A percentile compares a stretch with the other conserved stretches of the same genome.
phyloP scores from a whole-genome alignment of 2,797 vertebrate species.

The Alosa sapidissima region DNA sequence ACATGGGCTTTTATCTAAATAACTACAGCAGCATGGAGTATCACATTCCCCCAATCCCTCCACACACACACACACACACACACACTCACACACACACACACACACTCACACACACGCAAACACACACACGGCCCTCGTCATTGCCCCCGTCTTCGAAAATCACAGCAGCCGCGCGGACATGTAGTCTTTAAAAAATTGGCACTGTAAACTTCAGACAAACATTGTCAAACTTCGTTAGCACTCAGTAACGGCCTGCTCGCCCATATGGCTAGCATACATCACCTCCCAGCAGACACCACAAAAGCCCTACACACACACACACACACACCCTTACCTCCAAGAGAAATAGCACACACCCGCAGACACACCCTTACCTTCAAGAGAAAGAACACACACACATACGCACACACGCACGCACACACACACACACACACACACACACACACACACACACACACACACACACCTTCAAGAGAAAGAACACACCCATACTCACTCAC shows the following conservation, averaged over 20 bases:
- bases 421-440: not conserved
- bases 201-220: slow-evolving; percentile 69
- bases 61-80: slow-evolving; percentile 37
- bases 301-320: not conserved
- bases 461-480: not conserved
- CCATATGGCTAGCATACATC: slow-evolving; percentile 67
- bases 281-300: slow-evolving; percentile 2
- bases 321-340: not conserved
- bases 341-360: not conserved
- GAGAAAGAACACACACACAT: not conserved
- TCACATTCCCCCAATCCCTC: slow-evolving; percentile 58
- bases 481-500: not conserved
- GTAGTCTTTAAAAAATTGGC: slow-evolving; percentile 63
- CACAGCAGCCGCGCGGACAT: slow-evolving; percentile 63
- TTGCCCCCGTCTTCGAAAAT: slow-evolving; percentile 56
- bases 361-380: not conserved
- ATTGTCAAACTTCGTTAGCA: slow-evolving; percentile 72
- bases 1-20: slow-evolving; percentile 75
- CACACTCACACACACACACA: slow-evolving; percentile 3
- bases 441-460: not conserved
- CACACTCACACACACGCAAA: slow-evolving; percentile 40
- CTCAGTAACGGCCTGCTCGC: slow-evolving; percentile 49
- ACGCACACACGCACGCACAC: not conserved
- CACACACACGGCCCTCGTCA: slow-evolving; percentile 59
- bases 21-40: slow-evolving; percentile 62